Conservation (phyloP, 2,113 vertebrate genomes). For the Polypterus senegalus region DNA sequence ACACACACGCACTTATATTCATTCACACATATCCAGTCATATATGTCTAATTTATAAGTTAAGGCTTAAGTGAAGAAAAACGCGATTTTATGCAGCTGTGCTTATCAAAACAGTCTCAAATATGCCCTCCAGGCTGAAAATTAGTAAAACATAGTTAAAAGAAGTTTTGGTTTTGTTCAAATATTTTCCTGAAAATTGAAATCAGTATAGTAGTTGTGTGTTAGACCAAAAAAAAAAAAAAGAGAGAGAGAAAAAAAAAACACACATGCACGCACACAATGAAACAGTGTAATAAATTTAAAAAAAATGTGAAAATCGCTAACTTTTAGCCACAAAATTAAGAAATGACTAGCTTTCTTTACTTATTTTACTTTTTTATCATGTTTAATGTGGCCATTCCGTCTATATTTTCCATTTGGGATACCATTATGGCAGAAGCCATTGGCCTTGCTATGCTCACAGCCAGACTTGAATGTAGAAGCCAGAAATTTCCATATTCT, state of each 20-base stretch:
- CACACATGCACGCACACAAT: conserved; percentile 25
- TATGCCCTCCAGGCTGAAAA: conserved; percentile 16
- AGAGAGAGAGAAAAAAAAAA: conserved; percentile 1
- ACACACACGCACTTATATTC: too few species aligned
- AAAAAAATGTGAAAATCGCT: conserved; percentile 14
- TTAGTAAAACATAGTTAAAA: conserved; percentile 47
- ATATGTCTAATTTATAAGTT: conserved; percentile 3
- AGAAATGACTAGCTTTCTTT: conserved; percentile 6
- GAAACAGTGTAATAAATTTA: conserved; percentile 32
- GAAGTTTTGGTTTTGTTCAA: conserved; percentile 32
- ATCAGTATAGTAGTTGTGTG: conserved; percentile 33
- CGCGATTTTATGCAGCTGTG: conserved; percentile 7
- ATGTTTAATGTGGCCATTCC: conserved; percentile 74
- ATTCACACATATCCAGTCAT: background rate
- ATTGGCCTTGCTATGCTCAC: conserved; percentile 54
- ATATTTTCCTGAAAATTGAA: conserved; percentile 2
- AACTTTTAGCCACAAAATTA: background rate
- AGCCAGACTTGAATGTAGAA: conserved; percentile 32
- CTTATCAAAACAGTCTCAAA: conserved; percentile 4
- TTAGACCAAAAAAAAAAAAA: conserved; percentile 50
- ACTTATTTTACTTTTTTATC: conserved; percentile 90
- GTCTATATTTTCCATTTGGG: conserved; percentile 81
- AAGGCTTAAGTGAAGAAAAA: background rate
- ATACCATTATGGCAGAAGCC: conserved; percentile 85
- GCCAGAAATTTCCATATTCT: conserved; percentile 46